A percentile compares a stretch with the other conserved stretches of the same genome.
phyloP scores from a whole-genome alignment of 1,140 invertebrate species.

The Metaphire vulgaris region DNA sequence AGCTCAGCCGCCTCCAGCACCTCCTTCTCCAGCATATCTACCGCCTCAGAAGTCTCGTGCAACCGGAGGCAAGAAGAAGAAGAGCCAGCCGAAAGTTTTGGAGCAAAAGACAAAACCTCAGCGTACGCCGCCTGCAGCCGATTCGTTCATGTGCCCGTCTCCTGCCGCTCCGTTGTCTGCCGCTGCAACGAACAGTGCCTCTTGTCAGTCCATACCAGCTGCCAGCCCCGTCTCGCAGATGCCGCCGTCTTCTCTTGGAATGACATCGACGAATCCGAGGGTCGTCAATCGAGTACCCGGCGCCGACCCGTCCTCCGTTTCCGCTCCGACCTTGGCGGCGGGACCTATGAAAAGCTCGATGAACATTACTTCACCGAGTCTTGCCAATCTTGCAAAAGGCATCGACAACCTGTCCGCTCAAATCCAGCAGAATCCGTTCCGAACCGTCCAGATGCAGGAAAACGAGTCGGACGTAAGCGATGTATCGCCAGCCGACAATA shows the following conservation, averaged over 20 bases:
- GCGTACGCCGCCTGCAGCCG: neutral
- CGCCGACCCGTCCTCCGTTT: neutral
- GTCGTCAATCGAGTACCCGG: neutral
- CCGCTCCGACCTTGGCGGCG: neutral
- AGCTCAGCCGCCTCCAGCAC: too few species aligned
- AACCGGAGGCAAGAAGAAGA: neutral
- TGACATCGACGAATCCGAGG: neutral
- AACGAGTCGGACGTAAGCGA: neutral
- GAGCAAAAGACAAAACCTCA: neutral
- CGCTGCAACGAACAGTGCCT: neutral
- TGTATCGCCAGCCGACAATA: neutral
- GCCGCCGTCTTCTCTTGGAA: neutral
- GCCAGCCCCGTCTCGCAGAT: neutral
- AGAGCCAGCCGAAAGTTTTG: neutral
- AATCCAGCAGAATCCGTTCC: conserved; percentile 52
- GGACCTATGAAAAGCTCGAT: conserved; percentile 29
- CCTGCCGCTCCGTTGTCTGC: neutral
- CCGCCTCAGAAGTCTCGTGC: neutral
- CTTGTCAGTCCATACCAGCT: neutral
- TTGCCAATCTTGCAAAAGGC: conserved; percentile 51
- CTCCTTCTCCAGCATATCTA: neutral
- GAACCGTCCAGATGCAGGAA: conserved; percentile 49
- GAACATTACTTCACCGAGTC: conserved; percentile 50
- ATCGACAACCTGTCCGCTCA: conserved; percentile 50
- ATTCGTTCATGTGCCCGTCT: neutral